These are phyloP conservation scores for Ochropacha duplaris DNA, from an alignment of 2,888 invertebrate genomes.

Conservation along the genomic window DNA sequence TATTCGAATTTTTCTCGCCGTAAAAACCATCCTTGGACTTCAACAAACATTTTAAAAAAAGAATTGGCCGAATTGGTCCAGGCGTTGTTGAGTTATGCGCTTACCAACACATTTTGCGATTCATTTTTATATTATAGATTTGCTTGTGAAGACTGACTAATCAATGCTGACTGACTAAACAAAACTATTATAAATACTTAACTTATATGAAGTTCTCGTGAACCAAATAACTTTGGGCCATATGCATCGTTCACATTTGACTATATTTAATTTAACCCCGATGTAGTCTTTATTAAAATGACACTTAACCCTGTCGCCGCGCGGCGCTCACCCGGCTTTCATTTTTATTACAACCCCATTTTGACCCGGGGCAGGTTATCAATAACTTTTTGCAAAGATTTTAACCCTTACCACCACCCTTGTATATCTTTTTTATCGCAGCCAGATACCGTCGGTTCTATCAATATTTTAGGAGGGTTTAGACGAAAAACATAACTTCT, in stretches of 20 bases:
- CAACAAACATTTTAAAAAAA: too few relatives aligned
- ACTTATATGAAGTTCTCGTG: too few relatives aligned
- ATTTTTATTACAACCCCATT: slow-evolving; percentile 17
- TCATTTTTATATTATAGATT: too few relatives aligned
- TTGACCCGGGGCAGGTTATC: slow-evolving; percentile 27
- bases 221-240: slow-evolving; percentile 13
- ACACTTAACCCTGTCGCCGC: slow-evolving; percentile 28
- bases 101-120: too few relatives aligned
- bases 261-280: slow-evolving; percentile 5
- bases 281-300: slow-evolving; percentile 28
- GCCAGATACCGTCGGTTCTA: slow-evolving; percentile 22
- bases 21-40: too few relatives aligned
- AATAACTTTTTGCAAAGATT: slow-evolving; percentile 43
- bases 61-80: too few relatives aligned
- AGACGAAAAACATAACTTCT: slow-evolving; percentile 45
- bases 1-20: too few relatives aligned
- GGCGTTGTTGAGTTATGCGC: too few relatives aligned
- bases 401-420: slow-evolving; percentile 20
- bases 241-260: background rate
- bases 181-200: background rate
- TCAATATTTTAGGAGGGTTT: slow-evolving; percentile 47
- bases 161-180: too few relatives aligned
- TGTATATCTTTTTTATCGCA: slow-evolving; percentile 46
- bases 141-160: too few relatives aligned
- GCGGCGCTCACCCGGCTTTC: slow-evolving; percentile 13